Evolutionary conservation across 2,113 vertebrate species (phyloP), one percentile per base, ranked within the genome.

Genomic region (Hystrix cristata): DNA sequence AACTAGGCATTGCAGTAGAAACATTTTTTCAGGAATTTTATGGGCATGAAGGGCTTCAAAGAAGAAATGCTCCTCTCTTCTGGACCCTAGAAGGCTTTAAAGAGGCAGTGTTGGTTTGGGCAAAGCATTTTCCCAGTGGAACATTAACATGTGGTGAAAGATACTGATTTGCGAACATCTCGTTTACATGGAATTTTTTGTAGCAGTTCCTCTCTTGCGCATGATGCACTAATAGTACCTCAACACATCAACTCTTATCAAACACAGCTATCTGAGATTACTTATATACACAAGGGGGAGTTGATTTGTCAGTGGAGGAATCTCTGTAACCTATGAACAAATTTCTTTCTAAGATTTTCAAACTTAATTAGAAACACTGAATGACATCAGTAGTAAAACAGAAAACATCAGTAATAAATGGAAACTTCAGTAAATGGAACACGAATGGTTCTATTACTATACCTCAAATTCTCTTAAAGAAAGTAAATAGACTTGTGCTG

Each of bases 1-100:
- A 87, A 65, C 78, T 64, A 62, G 38, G 1, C 21, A 14, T 82
- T 69, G 48, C 71, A 25, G 65, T 90, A 60, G 62, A 67, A 92
- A 67, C 67, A 79, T 79, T 97, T 96, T 96, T 87, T 34, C 23
- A 79, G 29, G n/a, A 87, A 94, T 78, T 95, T 59, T 83, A n/a
- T 79, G 43, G 60, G 25, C 19, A 55, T 78, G 19, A 53, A 51
- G 11, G 4, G 8, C 60, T 67, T 90, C 67, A 78, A 64, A 82
- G 55, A 96, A 31, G 31, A 80, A 72, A 57, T 84, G 2, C 7
- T 79, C 3, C 31, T 57, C 10, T 93, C 38, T 78, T 7, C 71
- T 74, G 11, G 43, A 69, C 80, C n/a, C 69, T 76, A 90, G 64
- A 34, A 90, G 8, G 27, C 62, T 90, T 90, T 46, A 53, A 72